Percentiles rank a stretch among this genome's conserved stretches.
These are phyloP conservation scores for Amblyraja radiata DNA, from an alignment of 2,797 vertebrate genomes.

Conservation along the genomic window DNA sequence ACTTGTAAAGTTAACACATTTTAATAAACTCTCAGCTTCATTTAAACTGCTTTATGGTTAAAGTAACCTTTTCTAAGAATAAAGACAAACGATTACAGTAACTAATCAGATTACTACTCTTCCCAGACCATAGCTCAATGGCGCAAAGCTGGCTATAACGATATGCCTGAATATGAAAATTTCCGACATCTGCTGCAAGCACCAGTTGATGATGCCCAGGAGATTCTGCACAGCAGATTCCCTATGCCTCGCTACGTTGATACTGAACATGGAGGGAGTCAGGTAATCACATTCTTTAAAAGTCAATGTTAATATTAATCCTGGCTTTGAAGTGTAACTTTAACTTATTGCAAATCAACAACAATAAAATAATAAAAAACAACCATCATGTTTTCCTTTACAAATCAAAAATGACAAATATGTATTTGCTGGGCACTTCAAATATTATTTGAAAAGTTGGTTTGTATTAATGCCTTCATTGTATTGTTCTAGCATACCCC, in stretches of 20 bases:
- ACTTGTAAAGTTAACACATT: not conserved
- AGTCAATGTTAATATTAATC: accelerated
- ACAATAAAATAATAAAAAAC: not conserved
- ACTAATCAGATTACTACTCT: not conserved
- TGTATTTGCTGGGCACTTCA: not conserved
- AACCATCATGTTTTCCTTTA: not conserved
- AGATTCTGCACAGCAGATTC: slow-evolving; percentile 89
- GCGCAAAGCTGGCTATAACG: slow-evolving; percentile 91
- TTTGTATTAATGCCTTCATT: not conserved
- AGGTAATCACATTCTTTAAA: slow-evolving; percentile 59
- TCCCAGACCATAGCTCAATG: slow-evolving; percentile 87
- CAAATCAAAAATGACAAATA: not conserved
- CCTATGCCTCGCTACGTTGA: slow-evolving; percentile 95
- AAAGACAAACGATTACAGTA: not conserved
- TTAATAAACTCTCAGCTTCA: slow-evolving; percentile 6
- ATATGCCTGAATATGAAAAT: slow-evolving; percentile 90
- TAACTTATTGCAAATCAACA: not conserved
- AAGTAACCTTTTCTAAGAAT: not conserved
- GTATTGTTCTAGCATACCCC: not conserved
- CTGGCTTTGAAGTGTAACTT: not conserved
- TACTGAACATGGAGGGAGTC: slow-evolving; percentile 92
- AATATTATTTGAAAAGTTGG: not conserved
- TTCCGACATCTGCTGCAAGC: slow-evolving; percentile 89
- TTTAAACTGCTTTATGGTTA: not conserved
- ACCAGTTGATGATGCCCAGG: slow-evolving; percentile 86